These are phyloP conservation scores for Stegophylla sp. DNA, from an alignment of 2,888 invertebrate species.

Conservation along the genomic window DNA sequence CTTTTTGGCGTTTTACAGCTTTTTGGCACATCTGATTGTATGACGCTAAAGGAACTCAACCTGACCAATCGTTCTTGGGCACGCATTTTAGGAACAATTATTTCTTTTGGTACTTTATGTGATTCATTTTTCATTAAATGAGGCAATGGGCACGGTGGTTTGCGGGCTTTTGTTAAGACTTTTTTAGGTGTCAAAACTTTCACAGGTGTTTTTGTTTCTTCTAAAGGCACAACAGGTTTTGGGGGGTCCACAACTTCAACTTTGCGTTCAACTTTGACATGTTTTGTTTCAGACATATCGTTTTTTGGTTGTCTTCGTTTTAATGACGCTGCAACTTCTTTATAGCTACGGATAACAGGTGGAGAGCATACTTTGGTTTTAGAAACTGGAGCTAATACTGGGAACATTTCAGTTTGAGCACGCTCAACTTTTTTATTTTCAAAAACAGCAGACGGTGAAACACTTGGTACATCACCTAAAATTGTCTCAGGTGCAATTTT, in stretches of 20 bases:
- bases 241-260: conserved; percentile 12
- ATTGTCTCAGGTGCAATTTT: conserved; percentile 52
- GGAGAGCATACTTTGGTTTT: conserved; percentile 30
- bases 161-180: conserved; percentile 37
- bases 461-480: conserved; percentile 31
- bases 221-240: background rate
- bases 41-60: conserved; percentile 57
- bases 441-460: background rate
- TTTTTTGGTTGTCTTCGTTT: conserved; percentile 55
- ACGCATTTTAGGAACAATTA: conserved; percentile 56
- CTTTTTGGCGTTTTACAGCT: conserved; percentile 40
- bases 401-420: conserved; percentile 48
- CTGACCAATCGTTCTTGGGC: conserved; percentile 52
- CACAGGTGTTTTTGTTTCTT: background rate
- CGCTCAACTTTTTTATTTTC: conserved; percentile 36
- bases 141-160: conserved; percentile 54
- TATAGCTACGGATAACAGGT: conserved; percentile 41
- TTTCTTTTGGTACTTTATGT: conserved; percentile 52
- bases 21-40: conserved; percentile 56
- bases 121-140: conserved; percentile 50
- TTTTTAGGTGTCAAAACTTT: conserved; percentile 33
- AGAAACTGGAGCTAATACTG: conserved; percentile 40
- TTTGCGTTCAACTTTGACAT: conserved; percentile 46
- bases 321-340: conserved; percentile 55
- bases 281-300: conserved; percentile 43